phyloP scores from a whole-genome alignment of 2,797 vertebrate genomes.

The Ctenochaetus hawaiiensis region DNA sequence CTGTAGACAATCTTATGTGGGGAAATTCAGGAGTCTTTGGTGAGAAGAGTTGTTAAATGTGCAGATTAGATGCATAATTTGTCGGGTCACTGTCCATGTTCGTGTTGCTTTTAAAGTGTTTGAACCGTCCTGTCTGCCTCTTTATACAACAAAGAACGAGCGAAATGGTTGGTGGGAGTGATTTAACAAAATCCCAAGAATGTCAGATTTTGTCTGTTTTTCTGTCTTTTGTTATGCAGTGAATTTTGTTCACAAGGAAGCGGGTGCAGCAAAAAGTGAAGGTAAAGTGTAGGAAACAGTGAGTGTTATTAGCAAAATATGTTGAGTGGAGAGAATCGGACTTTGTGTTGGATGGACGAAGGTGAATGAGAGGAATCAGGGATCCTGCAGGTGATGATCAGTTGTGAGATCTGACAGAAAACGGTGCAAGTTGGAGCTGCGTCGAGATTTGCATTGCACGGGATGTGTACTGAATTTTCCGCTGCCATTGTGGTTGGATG shows the following conservation, averaged over 20 bases:
- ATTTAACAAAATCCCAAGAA: slow-evolving; percentile 53
- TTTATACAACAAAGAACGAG: slow-evolving; percentile 46
- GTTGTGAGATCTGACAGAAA: slow-evolving; percentile 34
- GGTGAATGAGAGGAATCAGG: slow-evolving; percentile 40
- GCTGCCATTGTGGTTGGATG: no score
- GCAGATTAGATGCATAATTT: slow-evolving; percentile 63
- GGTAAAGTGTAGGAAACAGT: slow-evolving; percentile 42
- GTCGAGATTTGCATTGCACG: slow-evolving; percentile 36
- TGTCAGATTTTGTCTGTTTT: slow-evolving; percentile 34
- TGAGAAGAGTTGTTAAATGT: slow-evolving; percentile 52
- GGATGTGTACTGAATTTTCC: slow-evolving; percentile 22
- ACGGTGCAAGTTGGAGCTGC: slow-evolving; percentile 30
- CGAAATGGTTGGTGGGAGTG: slow-evolving; percentile 37
- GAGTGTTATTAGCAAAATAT: slow-evolving; percentile 30
- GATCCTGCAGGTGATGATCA: slow-evolving; percentile 42
- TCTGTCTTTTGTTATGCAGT: slow-evolving; percentile 28
- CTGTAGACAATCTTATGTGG: slow-evolving; percentile 76
- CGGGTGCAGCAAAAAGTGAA: slow-evolving; percentile 39
- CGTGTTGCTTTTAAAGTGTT: slow-evolving; percentile 58
- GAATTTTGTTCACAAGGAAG: slow-evolving; percentile 26
- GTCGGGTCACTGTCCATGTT: slow-evolving; percentile 72
- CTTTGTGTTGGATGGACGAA: slow-evolving; percentile 29
- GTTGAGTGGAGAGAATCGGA: slow-evolving; percentile 36
- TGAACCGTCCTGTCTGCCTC: slow-evolving; percentile 21
- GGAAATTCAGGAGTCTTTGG: slow-evolving; percentile 61